These are phyloP conservation scores for Candoia aspera DNA, from an alignment of 2,113 vertebrate genomes.

Conservation along the genomic window DNA sequence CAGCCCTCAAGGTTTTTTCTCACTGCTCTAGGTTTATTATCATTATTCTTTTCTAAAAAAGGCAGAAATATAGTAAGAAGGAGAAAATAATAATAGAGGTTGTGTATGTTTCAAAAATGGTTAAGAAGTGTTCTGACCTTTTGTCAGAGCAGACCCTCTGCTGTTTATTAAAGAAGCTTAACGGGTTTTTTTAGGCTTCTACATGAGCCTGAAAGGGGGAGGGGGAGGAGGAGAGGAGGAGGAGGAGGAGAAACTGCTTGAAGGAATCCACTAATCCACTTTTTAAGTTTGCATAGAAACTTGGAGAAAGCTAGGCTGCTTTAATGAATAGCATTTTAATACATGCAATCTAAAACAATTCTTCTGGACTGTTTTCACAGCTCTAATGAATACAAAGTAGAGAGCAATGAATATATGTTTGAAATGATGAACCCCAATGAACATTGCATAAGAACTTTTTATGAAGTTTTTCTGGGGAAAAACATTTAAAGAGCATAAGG, in stretches of 20 bases:
- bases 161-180: neutral
- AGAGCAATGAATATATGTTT: neutral
- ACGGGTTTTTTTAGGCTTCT: neutral
- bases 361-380: neutral
- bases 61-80: neutral
- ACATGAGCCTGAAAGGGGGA: neutral
- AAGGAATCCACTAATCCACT: no score
- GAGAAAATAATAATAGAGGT: neutral
- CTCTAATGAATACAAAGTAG: neutral
- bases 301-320: neutral
- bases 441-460: neutral
- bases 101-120: neutral
- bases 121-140: neutral
- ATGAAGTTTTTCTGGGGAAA: neutral
- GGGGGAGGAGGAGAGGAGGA: no score
- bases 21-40: neutral
- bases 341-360: neutral
- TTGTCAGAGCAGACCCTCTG: neutral
- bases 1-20: neutral
- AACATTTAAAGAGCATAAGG: neutral
- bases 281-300: neutral
- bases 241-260: no score
- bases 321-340: neutral
- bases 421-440: neutral
- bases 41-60: neutral